Conservation (phyloP, 2,797 vertebrate genomes). For the Karalla daura region DNA sequence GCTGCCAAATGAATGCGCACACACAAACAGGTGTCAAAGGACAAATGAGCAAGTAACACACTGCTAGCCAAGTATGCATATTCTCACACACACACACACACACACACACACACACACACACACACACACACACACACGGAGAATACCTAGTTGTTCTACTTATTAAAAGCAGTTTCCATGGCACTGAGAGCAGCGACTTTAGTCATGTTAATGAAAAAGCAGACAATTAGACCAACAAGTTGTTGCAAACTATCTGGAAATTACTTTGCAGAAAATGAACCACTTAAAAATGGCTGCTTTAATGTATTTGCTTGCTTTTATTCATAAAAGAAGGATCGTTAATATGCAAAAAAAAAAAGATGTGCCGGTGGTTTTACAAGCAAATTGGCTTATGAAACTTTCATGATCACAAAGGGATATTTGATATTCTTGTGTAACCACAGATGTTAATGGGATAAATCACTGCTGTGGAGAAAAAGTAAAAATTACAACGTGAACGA, state of each 20-base stretch:
- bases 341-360: slow-evolving; percentile 17
- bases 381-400: slow-evolving; percentile 32
- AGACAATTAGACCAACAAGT: slow-evolving; percentile 41
- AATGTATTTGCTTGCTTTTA: slow-evolving; percentile 1
- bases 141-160: background rate
- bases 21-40: background rate
- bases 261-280: slow-evolving; percentile 13
- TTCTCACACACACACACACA: background rate
- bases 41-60: background rate
- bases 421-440: slow-evolving; percentile 7
- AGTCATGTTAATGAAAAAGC: slow-evolving; percentile 38
- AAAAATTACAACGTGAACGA: background rate
- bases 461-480: slow-evolving; percentile 2
- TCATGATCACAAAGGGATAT: slow-evolving; percentile 35
- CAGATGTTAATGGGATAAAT: slow-evolving; percentile 7
- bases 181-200: slow-evolving; percentile 24
- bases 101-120: background rate
- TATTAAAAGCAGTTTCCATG: slow-evolving; percentile 50
- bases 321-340: slow-evolving; percentile 7
- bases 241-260: slow-evolving; percentile 27
- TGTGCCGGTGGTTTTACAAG: slow-evolving; percentile 1
- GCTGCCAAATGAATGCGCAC: background rate
- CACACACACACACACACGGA: background rate
- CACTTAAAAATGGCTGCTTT: slow-evolving; percentile 11
- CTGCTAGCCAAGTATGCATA: background rate